Conservation (phyloP, 2,113 vertebrate species). For the Tiliqua scincoides region DNA sequence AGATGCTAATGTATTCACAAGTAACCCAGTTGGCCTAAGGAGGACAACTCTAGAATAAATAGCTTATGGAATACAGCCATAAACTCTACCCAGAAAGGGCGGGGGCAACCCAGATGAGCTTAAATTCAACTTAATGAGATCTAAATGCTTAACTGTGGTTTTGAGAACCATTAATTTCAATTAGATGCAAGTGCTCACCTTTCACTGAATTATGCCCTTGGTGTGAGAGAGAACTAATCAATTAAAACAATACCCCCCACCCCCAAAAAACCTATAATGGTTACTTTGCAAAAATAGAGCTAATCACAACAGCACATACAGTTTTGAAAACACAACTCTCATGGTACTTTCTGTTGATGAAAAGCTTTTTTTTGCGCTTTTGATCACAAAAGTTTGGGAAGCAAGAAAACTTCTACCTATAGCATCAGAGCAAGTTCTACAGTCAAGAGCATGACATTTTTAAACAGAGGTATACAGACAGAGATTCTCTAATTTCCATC, state of each 20-base stretch:
- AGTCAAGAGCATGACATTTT: slow-evolving; percentile 43
- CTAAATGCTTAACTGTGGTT: neutral
- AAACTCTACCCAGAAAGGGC: no score
- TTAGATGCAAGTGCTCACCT: neutral
- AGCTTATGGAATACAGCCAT: neutral
- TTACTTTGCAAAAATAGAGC: neutral
- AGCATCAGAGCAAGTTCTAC: slow-evolving; percentile 36
- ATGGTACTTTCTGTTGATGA: neutral
- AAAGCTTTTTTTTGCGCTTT: neutral
- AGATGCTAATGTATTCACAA: neutral
- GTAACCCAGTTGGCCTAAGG: neutral
- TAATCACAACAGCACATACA: neutral
- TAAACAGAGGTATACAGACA: slow-evolving; percentile 7
- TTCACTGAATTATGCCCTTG: neutral
- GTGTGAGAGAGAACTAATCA: neutral
- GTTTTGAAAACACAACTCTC: neutral
- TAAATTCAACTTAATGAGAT: neutral
- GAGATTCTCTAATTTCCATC: slow-evolving; percentile 56
- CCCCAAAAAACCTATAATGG: neutral
- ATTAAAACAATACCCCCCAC: no score
- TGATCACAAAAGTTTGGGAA: neutral
- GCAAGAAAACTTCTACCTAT: slow-evolving; percentile 6
- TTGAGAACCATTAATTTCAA: neutral
- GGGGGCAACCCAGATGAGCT: neutral
- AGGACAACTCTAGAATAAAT: neutral